Evolutionary conservation across 2,797 vertebrate genomes (phyloP).

Genomic region (Pseudochirops corinnae): DNA sequence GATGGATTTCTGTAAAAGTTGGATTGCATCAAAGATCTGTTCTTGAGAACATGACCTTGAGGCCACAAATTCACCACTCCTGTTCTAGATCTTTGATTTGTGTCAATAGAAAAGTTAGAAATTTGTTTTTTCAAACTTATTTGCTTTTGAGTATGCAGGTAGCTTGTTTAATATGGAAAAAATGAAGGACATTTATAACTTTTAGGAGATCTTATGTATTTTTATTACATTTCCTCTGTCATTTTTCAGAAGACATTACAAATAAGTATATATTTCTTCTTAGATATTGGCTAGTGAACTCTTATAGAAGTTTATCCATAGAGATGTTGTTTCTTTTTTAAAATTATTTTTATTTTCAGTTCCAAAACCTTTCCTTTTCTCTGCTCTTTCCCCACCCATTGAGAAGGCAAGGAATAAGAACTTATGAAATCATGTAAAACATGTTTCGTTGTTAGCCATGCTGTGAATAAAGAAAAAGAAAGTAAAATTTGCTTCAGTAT

Average conservation of each 20-base stretch:
- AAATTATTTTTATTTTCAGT: background rate
- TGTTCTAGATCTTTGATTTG: background rate
- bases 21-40: too few relatives aligned
- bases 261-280: background rate
- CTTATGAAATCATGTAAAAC: background rate
- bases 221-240: background rate
- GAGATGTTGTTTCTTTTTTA: background rate
- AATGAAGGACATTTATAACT: background rate
- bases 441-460: background rate
- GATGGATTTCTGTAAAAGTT: too few relatives aligned
- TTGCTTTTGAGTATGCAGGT: constrained; percentile 40
- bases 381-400: background rate
- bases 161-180: background rate
- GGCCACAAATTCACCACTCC: too few relatives aligned
- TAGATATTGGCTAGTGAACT: constrained; percentile 16
- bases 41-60: too few relatives aligned
- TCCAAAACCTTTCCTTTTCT: background rate
- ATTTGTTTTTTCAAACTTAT: background rate
- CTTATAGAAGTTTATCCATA: background rate
- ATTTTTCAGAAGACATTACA: constrained; percentile 32
- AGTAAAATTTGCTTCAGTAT: background rate
- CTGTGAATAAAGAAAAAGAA: background rate
- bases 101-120: background rate
- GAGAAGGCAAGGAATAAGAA: background rate
- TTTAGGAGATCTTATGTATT: background rate